Evolutionary conservation across 2,888 invertebrate genomes (phyloP), one percentile per base, ranked within the genome.

Genomic region (Sinhomidia bicolor): DNA sequence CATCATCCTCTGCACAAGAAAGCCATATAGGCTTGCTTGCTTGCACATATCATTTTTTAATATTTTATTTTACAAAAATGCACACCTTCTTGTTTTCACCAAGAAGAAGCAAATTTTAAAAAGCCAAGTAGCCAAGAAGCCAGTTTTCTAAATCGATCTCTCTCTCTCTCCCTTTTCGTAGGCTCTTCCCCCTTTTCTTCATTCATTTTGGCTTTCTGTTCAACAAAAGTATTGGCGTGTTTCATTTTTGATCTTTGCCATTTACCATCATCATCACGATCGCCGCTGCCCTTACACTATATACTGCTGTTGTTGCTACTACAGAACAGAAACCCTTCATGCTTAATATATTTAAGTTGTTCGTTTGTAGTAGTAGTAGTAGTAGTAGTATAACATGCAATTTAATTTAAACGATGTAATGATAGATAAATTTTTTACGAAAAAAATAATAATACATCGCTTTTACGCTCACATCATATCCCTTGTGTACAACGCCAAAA

Each of bases 21-120:
- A 74, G 47, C 23, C 47, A 47, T 29, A 29, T 32, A 74, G 29
- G 78, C 17, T 20, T 79, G 60, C 79, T 32, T 14, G 36, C 36
- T 1, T 51, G 26, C 26, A 41, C 60, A 79, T 3, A 3, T 51
- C 57, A 51, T 20, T 65, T 65, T 65, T 54, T 54, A 6, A 6
- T 20, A 23, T 65, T 65, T 54, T 10, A 4, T n/a, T 47, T 74
- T 23, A 23, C 36, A 79, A 78, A 78, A 83, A 84, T 79, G 68
- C 32, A 76, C 82, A 82, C 88, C 83, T 78, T 85, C 80, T 86
- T 89, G 80, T 89, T 85, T 88, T 88, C 88, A 84, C 88, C 88
- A 84, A 79, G n/a, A n/a, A 29, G 36, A 36, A 80, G 57, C 47
- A 0, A 76, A 76, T 29, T 51, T 51, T 51, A 7, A 76, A 32